Evolutionary conservation across 2,113 vertebrate genomes (phyloP), one percentile per base, ranked within the genome.

Genomic region (Gavialis gangeticus): DNA sequence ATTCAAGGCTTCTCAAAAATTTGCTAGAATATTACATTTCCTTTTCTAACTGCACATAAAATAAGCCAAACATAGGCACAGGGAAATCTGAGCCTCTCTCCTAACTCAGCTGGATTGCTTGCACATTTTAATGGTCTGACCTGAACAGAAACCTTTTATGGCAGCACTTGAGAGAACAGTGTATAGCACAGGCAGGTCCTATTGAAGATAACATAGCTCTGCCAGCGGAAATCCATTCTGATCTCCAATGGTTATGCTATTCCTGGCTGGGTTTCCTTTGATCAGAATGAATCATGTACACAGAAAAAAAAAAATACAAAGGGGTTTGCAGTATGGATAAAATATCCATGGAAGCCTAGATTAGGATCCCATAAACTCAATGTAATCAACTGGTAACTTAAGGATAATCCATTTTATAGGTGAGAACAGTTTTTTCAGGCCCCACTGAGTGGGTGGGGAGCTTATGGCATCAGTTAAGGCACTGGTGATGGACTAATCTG

Each of bases 1-100:
- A 91, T 54, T 62, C 84, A 58, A 83, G 87, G 89, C 94, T 88
- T 64, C 87, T 77, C 59, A 14, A 11, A 34, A 90, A 86, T 84
- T 55, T 87, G 79, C 93, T 97, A 37, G 54, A 67, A 66, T 63
- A 34, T 34, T 34, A 77, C 24, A 75, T 17, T 73, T 46, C 24
- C 28, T 79, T 84, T 63, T 54, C 64, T 24, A 75, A 73, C 17
- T 56, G 22, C 60, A 22, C 63, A 66, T n/a, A 8, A 24, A 13
- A 19, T 30, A 56, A 73, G 4, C 8, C 19, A 54, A 12, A 22
- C 25, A 59, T 54, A 25, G n/a, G 13, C 22, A 71, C 69, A 82
- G 69, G 37, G 25, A 82, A 84, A 81, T 2, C 62, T 7, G 55
- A 8, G 28, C 58, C 59, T 28, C 46, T 66, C 59, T 87, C 56